Evolutionary conservation across 2,888 invertebrate species (phyloP), one percentile per base, ranked within the genome.

Genomic region (Eustalomyia histrio): DNA sequence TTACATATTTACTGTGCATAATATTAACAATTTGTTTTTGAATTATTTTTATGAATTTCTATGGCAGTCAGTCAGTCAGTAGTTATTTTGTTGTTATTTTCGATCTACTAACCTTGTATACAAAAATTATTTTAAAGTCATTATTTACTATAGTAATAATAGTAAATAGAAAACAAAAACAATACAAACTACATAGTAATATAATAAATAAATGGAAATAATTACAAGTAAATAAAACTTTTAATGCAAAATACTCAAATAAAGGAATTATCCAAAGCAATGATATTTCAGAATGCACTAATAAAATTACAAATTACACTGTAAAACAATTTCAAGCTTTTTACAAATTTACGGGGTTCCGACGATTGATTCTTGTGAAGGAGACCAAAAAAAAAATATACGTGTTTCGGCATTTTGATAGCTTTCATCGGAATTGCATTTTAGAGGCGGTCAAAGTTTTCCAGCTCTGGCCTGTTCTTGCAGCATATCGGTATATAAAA

Each of bases 41-140:
- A 47, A 47, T 47, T 47, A 47, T 47, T 47, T 47, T 6, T 47
- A 47, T 47, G n/a, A n/a, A 47, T n/a, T 47, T 47, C 43, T 47
- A 47, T 47, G 43, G 14, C 39, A 39, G 39, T 47, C 39, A n/a
- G 39, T 47, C 39, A n/a, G n/a, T n/a, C 6, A 47, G 2, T 47
- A 47, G 43, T n/a, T 47, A 47, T 47, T 47, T 47, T 39, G 10
- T 39, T 39, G 6, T 47, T 47, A 5, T 47, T 47, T 47, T 47
- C 43, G 43, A 47, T 47, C n/a, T 47, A 47, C 43, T 47, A 47
- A 47, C 43, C 43, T 47, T 47, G 43, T 47, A n/a, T 1, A n/a
- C n/a, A 47, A 2, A 47, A 47, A 47, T 39, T 3, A 39, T 39
- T 39, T 39, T 39, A 39, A 39, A 16, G 3, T 47, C n/a, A n/a